A percentile compares a stretch with the other conserved stretches of the same genome.
These are phyloP conservation scores for Tiaroga cobitis DNA, from an alignment of 2,797 vertebrate genomes.

Conservation along the genomic window DNA sequence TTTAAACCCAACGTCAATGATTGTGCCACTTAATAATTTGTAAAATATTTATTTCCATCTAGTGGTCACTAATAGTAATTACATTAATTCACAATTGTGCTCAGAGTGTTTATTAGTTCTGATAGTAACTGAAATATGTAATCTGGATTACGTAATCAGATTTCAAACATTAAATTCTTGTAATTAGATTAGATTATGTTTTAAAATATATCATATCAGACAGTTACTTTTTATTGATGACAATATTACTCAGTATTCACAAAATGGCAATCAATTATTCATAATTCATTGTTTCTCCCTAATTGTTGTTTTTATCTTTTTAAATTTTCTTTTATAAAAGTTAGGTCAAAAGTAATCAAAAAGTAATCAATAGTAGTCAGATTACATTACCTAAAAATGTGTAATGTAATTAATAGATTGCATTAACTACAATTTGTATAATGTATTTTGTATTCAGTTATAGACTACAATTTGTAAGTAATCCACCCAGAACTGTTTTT, in stretches of 20 bases:
- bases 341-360: not conserved
- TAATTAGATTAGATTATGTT: not conserved
- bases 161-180: not conserved
- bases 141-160: not conserved
- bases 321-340: not conserved
- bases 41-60: slow-evolving; percentile 23
- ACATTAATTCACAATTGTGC: not conserved
- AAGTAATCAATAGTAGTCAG: not conserved
- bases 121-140: not conserved
- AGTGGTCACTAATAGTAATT: slow-evolving; percentile 13
- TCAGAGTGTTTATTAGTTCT: not conserved
- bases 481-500: not conserved
- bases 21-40: not conserved
- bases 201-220: not conserved
- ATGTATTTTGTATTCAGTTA: not conserved
- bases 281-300: not conserved
- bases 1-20: not conserved
- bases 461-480: not conserved
- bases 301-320: not conserved
- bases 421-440: not conserved
- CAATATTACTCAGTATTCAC: not conserved
- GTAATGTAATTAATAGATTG: not conserved
- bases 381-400: not conserved
- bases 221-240: not conserved
- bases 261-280: not conserved